Conservation (phyloP, 2,888 invertebrate genomes). For the Diachrysia chrysitis region DNA sequence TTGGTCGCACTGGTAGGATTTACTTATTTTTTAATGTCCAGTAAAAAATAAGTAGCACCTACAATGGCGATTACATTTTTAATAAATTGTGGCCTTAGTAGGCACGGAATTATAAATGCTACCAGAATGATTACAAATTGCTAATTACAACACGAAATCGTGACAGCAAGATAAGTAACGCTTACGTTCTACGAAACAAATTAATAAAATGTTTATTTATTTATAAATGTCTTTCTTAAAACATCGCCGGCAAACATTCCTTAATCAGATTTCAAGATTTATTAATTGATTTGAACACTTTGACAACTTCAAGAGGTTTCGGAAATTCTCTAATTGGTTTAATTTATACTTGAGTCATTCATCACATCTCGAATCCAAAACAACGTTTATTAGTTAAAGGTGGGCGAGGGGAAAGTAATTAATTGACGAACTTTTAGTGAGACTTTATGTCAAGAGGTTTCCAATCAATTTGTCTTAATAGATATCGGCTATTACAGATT, state of each 20-base stretch:
- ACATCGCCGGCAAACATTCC: slow-evolving; percentile 34
- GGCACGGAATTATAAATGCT: slow-evolving; percentile 14
- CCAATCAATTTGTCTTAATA: slow-evolving; percentile 63
- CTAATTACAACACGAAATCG: slow-evolving; percentile 35
- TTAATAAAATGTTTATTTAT: slow-evolving; percentile 51
- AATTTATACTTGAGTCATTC: slow-evolving; percentile 78
- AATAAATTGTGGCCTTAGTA: slow-evolving; percentile 14
- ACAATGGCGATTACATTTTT: slow-evolving; percentile 24
- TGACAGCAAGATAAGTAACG: slow-evolving; percentile 35
- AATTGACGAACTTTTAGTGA: slow-evolving; percentile 74
- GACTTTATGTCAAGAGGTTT: slow-evolving; percentile 65
- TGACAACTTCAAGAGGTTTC: slow-evolving; percentile 71
- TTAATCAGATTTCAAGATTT: slow-evolving; percentile 64
- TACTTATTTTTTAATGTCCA: slow-evolving; percentile 19
- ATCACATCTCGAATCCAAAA: slow-evolving; percentile 70
- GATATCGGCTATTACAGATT: slow-evolving; percentile 41
- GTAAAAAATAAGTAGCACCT: slow-evolving; percentile 11
- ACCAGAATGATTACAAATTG: slow-evolving; percentile 33
- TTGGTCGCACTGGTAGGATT: slow-evolving; percentile 7
- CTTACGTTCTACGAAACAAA: slow-evolving; percentile 25
- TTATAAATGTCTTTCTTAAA: slow-evolving; percentile 37
- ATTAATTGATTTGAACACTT: slow-evolving; percentile 69
- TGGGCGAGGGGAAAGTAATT: slow-evolving; percentile 71
- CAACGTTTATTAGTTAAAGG: slow-evolving; percentile 69
- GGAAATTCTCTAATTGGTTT: slow-evolving; percentile 73